phyloP scores from a whole-genome alignment of 2,888 invertebrate species.

The Platycheirus albimanus region DNA sequence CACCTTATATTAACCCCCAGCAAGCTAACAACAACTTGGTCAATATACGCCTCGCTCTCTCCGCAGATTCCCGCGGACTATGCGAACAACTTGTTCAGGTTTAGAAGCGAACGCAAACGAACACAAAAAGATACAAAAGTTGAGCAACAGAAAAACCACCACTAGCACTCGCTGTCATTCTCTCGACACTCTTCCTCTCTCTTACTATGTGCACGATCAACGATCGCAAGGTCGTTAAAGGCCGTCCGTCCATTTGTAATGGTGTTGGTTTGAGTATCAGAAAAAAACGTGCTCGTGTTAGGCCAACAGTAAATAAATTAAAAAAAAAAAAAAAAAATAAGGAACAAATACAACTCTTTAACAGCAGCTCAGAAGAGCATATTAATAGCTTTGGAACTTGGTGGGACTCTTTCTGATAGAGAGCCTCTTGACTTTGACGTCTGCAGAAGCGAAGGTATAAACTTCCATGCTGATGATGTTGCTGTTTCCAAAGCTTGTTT shows the following conservation, averaged over 20 bases:
- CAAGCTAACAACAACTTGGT: slow-evolving; percentile 53
- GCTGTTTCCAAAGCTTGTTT: slow-evolving; percentile 35
- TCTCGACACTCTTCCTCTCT: not conserved
- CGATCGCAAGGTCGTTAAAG: slow-evolving; percentile 74
- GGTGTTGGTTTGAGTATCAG: slow-evolving; percentile 46
- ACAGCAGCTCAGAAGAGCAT: slow-evolving; percentile 15
- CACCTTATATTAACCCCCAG: slow-evolving; percentile 68
- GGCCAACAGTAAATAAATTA: slow-evolving; percentile 38
- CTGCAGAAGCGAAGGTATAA: slow-evolving; percentile 19
- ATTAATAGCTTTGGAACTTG: slow-evolving; percentile 44
- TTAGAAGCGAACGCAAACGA: slow-evolving; percentile 3
- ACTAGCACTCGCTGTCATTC: slow-evolving; percentile 15
- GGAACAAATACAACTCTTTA: slow-evolving; percentile 37
- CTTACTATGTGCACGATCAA: slow-evolving; percentile 34
- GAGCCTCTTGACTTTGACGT: slow-evolving; percentile 55
- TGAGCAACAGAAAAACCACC: slow-evolving; percentile 53
- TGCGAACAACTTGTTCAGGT: slow-evolving; percentile 55
- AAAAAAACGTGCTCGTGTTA: slow-evolving; percentile 67
- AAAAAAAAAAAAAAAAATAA: no score
- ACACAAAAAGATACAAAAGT: slow-evolving; percentile 48
- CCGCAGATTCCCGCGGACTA: no score
- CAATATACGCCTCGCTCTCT: slow-evolving; percentile 15
- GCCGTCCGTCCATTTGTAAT: slow-evolving; percentile 64
- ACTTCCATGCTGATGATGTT: slow-evolving; percentile 14
- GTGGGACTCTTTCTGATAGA: slow-evolving; percentile 13